These are phyloP conservation scores for Ictalurus punctatus DNA, from an alignment of 2,113 vertebrate species.

Conservation along the genomic window DNA sequence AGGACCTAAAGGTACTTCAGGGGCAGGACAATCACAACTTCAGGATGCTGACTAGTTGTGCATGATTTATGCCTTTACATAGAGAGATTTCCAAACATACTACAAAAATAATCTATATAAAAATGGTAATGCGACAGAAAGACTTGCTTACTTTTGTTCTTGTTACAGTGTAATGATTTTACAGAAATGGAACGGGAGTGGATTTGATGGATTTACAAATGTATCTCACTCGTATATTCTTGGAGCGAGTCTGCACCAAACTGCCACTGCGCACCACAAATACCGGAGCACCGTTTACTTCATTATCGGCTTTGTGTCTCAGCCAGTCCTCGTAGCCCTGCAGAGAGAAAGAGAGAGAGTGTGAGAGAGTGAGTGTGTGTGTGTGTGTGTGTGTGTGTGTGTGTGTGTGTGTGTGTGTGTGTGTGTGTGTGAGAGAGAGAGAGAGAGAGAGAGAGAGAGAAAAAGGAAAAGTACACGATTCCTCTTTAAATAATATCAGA, in stretches of 20 bases:
- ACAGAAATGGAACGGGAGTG: background rate
- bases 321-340: conserved; percentile 99
- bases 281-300: conserved; percentile 96
- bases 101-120: background rate
- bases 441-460: background rate
- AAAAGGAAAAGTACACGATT: background rate
- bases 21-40: too few relatives aligned
- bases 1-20: background rate
- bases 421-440: background rate
- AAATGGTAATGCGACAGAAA: background rate
- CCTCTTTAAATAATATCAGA: background rate
- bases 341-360: background rate
- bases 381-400: background rate
- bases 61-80: background rate
- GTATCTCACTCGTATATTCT: conserved; percentile 89
- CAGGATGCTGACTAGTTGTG: background rate
- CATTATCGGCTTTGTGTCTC: conserved; percentile 96
- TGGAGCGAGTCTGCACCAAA: conserved; percentile 96
- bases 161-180: background rate
- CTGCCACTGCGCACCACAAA: conserved; percentile 96
- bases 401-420: background rate
- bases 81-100: background rate
- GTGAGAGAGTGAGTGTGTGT: background rate
- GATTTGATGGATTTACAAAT: background rate
- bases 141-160: background rate